A percentile compares a stretch with the other conserved stretches of the same genome.
These are phyloP conservation scores for Enteromius thamalakanensis DNA, from an alignment of 2,797 vertebrate genomes.

Conservation along the genomic window DNA sequence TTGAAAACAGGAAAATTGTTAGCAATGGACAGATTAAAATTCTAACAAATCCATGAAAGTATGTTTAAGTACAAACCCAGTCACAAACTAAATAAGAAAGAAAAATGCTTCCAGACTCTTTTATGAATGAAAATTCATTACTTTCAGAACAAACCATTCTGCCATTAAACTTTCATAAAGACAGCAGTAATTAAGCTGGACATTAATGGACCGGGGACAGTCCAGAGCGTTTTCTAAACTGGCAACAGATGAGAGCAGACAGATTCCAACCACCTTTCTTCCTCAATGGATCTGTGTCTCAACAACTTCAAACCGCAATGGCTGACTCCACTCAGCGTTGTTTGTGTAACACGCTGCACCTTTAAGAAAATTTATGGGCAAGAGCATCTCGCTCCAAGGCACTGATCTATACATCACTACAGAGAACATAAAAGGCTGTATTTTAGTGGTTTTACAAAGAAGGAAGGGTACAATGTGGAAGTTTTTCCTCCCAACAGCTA, in stretches of 20 bases:
- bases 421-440: slow-evolving; percentile 48
- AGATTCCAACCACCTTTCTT: slow-evolving; percentile 16
- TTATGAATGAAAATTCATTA: slow-evolving; percentile 34
- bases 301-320: slow-evolving; percentile 45
- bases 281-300: slow-evolving; percentile 47
- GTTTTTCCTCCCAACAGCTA: slow-evolving; percentile 45
- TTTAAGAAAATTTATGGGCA: slow-evolving; percentile 47
- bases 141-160: slow-evolving; percentile 18
- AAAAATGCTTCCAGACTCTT: slow-evolving; percentile 35
- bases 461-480: slow-evolving; percentile 64
- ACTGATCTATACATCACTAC: slow-evolving; percentile 21
- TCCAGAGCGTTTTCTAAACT: slow-evolving; percentile 49
- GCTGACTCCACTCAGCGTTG: slow-evolving; percentile 58
- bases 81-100: neutral
- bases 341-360: slow-evolving; percentile 47
- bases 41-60: neutral
- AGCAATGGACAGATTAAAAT: neutral
- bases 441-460: slow-evolving; percentile 70
- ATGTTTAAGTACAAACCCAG: neutral
- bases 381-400: neutral
- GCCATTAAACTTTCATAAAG: slow-evolving; percentile 36
- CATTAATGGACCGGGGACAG: slow-evolving; percentile 52
- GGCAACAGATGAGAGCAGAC: slow-evolving; percentile 33
- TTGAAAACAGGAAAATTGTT: neutral
- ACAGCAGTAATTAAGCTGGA: slow-evolving; percentile 70